A percentile compares a stretch with the other conserved stretches of the same genome.
These are phyloP conservation scores for Brenthis hecate DNA, from an alignment of 2,888 invertebrate species.

Conservation along the genomic window DNA sequence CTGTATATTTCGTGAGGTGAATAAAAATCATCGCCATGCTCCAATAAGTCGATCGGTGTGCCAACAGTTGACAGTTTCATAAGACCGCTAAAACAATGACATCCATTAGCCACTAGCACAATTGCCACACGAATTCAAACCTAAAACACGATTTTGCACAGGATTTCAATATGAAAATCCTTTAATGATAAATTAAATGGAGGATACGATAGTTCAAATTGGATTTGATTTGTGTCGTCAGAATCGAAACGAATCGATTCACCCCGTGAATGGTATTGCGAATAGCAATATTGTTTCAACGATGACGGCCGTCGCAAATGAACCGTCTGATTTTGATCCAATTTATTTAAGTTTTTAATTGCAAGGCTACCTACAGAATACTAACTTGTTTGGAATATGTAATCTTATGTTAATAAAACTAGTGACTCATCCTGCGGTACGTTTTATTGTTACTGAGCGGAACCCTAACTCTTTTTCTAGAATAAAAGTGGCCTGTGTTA, in stretches of 20 bases:
- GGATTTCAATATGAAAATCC: conserved; percentile 54
- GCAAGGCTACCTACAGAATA: conserved; percentile 32
- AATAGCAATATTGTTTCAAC: conserved; percentile 63
- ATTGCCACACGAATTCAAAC: conserved; percentile 4
- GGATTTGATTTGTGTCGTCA: conserved; percentile 61
- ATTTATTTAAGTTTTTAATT: conserved; percentile 44
- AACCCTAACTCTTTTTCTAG: no score
- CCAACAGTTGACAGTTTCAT: conserved; percentile 72
- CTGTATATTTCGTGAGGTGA: conserved; percentile 62
- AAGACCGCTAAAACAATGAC: conserved; percentile 73
- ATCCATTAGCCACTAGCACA: conserved; percentile 50
- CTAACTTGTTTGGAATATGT: no score
- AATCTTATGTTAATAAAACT: no score
- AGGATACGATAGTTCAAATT: conserved; percentile 49
- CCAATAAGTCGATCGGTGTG: conserved; percentile 75
- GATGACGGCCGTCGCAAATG: conserved; percentile 61
- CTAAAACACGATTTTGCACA: conserved; percentile 22
- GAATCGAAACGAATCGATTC: conserved; percentile 74
- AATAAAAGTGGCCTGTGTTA: no score
- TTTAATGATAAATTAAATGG: conserved; percentile 36
- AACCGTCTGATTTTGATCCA: conserved; percentile 63
- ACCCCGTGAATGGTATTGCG: conserved; percentile 64
- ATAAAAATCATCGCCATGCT: conserved; percentile 73
- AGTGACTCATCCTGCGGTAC: no score
- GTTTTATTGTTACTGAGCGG: no score